A percentile compares a stretch with the other conserved stretches of the same genome.
Conservation (phyloP, 2,888 invertebrate species). For the Lasioglossum oenotherae region DNA sequence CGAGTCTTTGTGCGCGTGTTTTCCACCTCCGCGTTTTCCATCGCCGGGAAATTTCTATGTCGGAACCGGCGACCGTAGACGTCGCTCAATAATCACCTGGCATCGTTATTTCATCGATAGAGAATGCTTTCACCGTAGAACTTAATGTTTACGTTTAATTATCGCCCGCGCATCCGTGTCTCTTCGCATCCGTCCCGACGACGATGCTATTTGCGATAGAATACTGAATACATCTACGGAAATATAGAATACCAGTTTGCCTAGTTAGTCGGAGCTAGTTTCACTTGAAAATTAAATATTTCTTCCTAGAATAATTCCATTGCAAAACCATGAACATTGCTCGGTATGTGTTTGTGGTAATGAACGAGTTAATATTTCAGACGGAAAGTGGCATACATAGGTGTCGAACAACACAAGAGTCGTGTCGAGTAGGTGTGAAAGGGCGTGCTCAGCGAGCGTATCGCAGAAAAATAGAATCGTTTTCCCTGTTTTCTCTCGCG, state of each 20-base stretch:
- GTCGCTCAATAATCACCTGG: slow-evolving; percentile 17
- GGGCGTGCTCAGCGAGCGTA: slow-evolving; percentile 13
- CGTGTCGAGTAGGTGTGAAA: background rate
- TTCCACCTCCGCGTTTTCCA: slow-evolving; percentile 43
- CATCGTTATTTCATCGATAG: background rate
- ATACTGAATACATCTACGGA: background rate
- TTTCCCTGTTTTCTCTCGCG: slow-evolving; percentile 27
- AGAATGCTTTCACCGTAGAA: background rate
- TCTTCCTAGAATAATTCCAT: background rate
- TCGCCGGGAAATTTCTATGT: slow-evolving; percentile 37
- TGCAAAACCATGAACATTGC: background rate
- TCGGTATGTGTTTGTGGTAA: background rate
- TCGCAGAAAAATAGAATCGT: slow-evolving; percentile 56
- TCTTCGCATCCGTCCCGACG: background rate
- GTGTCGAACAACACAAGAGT: background rate
- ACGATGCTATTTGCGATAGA: background rate
- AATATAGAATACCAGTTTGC: background rate
- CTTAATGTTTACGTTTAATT: slow-evolving; percentile 11
- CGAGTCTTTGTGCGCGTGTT: slow-evolving; percentile 43
- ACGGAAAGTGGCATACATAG: background rate
- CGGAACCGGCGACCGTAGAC: background rate
- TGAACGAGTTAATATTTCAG: background rate
- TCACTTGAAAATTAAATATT: no score
- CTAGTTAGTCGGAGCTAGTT: no score
- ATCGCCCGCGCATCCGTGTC: background rate